Evolutionary conservation across 2,113 vertebrate genomes (phyloP), one percentile per base, ranked within the genome.

Genomic region (Chunga burmeisteri): DNA sequence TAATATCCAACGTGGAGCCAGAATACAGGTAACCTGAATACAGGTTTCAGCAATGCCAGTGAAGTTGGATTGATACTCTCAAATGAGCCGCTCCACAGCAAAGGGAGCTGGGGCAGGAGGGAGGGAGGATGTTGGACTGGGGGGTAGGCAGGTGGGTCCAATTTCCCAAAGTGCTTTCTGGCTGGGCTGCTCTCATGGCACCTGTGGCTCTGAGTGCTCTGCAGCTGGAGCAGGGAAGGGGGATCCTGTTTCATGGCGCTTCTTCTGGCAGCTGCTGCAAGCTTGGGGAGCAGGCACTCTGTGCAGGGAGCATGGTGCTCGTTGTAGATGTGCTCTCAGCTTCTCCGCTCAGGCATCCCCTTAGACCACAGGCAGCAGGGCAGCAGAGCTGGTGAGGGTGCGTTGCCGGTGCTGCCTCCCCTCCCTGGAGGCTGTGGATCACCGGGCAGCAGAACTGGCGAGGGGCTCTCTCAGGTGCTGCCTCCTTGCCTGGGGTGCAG

Each of bases 1-100:
- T 0, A 1, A 30, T 8, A 14, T 5, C 49, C 68, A 29, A 0
- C 65, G 3, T 2, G 16, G 29, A 75, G 38, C 52, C n/a, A 34
- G 32, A 6, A 7, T 8, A 2, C 26, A 17, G 36, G 49, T n/a
- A n/a, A 32, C 27, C 59, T 11, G 36, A 3, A 0, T 2, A 18
- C 0, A 1, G 74, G 68, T 14, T 65, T 38, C 81, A 30, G 63
- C 6, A 19, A 2, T 19, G 23, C 12, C 65, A 9, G 17, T 2
- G 12, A 36, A 56, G 23, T 56, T 59, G 44, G 20, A 17, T 36
- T 56, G 34, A 4, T 47, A 0, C 53, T 72, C 38, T 29, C 11
- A 38, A 1, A 55, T 29, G 34, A 92, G 40, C n/a, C n/a, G 49
- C 27, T 73, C 20, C 34, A 3, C 27, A 12, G 71, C 16, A 23